Evolutionary conservation across 2,888 invertebrate genomes (phyloP).

Genomic region (Tryphoninae sp.): DNA sequence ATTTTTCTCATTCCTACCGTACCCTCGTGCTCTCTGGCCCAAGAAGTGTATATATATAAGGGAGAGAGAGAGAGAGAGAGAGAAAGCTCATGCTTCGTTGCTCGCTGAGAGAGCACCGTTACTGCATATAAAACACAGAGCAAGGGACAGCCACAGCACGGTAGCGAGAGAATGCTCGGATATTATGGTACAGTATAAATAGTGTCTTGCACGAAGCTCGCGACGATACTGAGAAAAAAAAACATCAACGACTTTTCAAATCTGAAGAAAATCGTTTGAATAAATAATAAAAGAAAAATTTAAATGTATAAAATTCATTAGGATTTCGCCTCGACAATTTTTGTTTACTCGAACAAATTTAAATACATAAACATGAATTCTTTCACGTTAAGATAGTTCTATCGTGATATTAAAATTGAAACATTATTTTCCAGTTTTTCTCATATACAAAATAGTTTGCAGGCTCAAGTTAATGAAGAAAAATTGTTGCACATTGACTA

Average conservation of each 20-base stretch:
- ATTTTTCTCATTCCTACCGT: constrained; percentile 47
- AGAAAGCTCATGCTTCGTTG: constrained; percentile 70
- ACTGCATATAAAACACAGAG: constrained; percentile 62
- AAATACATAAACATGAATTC: background rate
- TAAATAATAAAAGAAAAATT: background rate
- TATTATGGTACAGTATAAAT: constrained; percentile 34
- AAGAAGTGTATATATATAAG: constrained; percentile 36
- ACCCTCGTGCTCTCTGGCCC: constrained; percentile 49
- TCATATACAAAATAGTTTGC: too few species aligned
- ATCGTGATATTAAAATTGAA: too few species aligned
- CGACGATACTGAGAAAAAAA: background rate
- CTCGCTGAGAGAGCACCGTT: constrained; percentile 70
- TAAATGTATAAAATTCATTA: background rate
- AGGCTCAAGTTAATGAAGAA: too few species aligned
- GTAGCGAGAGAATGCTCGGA: constrained; percentile 28
- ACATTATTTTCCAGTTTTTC: too few species aligned
- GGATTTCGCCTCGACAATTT: background rate
- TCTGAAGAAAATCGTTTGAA: background rate
- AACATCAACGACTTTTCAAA: background rate
- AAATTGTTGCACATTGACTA: too few species aligned
- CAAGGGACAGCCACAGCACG: constrained; percentile 31
- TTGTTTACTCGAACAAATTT: background rate
- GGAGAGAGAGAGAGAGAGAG: background rate
- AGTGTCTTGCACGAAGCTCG: background rate
- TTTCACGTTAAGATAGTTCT: too few species aligned